A percentile compares a stretch with the other conserved stretches of the same genome.
These are phyloP conservation scores for Pantherophis vulpinus DNA, from an alignment of 2,797 vertebrate genomes.

Conservation along the genomic window DNA sequence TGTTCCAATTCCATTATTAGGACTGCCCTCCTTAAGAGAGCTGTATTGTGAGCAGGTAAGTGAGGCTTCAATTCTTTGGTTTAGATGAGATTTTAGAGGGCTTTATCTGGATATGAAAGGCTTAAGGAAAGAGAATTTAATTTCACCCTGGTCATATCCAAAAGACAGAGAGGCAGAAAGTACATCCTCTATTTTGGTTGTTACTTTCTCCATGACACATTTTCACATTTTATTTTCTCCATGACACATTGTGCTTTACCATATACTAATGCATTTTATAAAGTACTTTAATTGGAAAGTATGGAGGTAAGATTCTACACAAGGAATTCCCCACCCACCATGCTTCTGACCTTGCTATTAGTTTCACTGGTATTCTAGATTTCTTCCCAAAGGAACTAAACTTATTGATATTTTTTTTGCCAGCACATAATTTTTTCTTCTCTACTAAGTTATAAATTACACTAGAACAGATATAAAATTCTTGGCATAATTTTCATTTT, in stretches of 20 bases:
- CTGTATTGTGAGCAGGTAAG: not conserved
- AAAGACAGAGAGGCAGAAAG: not conserved
- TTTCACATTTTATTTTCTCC: not conserved
- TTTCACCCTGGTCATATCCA: not conserved
- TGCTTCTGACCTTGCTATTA: not conserved
- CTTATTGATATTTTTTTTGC: not conserved
- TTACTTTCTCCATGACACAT: not conserved
- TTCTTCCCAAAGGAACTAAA: not conserved
- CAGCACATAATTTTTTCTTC: not conserved
- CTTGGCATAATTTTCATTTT: not conserved
- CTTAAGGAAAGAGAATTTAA: not conserved
- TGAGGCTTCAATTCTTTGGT: not conserved
- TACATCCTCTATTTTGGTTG: not conserved
- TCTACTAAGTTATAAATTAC: not conserved
- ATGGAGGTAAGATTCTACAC: not conserved
- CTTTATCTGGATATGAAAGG: not conserved
- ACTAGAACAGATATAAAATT: not conserved
- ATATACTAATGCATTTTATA: not conserved
- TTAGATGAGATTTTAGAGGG: not conserved
- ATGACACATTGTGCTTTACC: not conserved
- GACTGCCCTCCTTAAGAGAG: not conserved
- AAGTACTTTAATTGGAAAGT: not conserved
- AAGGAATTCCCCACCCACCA: not conserved
- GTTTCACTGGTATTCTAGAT: not conserved
- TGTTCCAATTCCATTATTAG: not conserved